phyloP scores from a whole-genome alignment of 2,113 vertebrate genomes.

The Promerops cafer region DNA sequence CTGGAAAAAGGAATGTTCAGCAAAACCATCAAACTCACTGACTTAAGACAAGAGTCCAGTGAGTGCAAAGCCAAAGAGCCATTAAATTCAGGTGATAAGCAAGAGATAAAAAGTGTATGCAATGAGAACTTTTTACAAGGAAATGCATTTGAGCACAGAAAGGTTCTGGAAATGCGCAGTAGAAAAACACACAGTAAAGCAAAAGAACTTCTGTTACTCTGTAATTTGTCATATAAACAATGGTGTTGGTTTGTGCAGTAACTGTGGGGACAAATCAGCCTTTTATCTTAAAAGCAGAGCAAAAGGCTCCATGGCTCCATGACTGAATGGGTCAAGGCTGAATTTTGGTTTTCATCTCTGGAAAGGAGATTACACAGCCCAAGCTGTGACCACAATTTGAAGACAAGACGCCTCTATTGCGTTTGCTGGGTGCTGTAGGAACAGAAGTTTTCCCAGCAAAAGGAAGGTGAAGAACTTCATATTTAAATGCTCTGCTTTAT shows the following conservation, averaged over 20 bases:
- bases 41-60: background rate
- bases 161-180: background rate
- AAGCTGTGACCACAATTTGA: background rate
- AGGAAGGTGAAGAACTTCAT: background rate
- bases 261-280: background rate
- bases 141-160: background rate
- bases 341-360: background rate
- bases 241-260: background rate
- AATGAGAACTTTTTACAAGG: background rate
- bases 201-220: background rate
- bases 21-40: constrained; percentile 26
- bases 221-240: background rate
- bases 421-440: background rate
- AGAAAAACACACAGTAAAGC: background rate
- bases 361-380: background rate
- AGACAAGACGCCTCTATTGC: accelerated
- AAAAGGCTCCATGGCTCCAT: accelerated
- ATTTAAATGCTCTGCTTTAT: background rate
- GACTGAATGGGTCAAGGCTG: background rate
- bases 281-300: background rate
- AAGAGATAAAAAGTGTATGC: background rate
- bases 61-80: background rate
- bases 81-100: background rate
- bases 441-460: background rate
- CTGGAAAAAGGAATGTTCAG: constrained; percentile 58